phyloP scores from a whole-genome alignment of 2,888 invertebrate species.

The Tuberolachnus salignus region DNA sequence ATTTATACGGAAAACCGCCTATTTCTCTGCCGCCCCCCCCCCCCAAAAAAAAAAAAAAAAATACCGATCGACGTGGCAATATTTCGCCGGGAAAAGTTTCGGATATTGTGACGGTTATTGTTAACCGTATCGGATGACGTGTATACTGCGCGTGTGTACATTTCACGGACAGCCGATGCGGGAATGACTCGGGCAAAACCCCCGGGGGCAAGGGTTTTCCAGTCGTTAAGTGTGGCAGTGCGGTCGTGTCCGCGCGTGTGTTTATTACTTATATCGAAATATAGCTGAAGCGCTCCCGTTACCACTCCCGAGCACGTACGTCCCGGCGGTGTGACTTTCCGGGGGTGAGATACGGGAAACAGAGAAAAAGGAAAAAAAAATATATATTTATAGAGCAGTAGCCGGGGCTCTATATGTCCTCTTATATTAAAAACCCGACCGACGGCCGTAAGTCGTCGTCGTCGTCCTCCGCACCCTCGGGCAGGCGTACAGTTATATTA shows the following conservation, averaged over 20 bases:
- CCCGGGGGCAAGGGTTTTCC: not conserved
- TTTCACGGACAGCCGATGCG: not conserved
- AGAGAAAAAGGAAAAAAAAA: slow-evolving; percentile 28
- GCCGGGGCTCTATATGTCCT: slow-evolving; percentile 9
- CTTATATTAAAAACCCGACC: slow-evolving; percentile 49
- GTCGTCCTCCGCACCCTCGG: not conserved
- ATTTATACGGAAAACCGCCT: too few relatives aligned
- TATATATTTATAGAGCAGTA: too few relatives aligned
- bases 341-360: slow-evolving; percentile 1
- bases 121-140: too few relatives aligned
- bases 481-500: slow-evolving; percentile 18
- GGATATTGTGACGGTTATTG: too few relatives aligned
- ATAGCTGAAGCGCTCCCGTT: not conserved
- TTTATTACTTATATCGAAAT: slow-evolving; percentile 45
- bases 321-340: not conserved
- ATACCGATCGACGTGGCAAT: too few relatives aligned
- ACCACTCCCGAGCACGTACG: slow-evolving; percentile 44
- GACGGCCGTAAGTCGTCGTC: slow-evolving; percentile 8
- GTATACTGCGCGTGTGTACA: not conserved
- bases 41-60: too few relatives aligned
- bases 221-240: slow-evolving; percentile 42
- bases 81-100: too few relatives aligned
- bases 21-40: too few relatives aligned
- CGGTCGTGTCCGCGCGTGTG: slow-evolving; percentile 36
- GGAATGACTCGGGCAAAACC: too few relatives aligned